Base-by-base conservation (phyloP, 2,888 invertebrate genomes). In the Hirtodrosophila duncani region DNA sequence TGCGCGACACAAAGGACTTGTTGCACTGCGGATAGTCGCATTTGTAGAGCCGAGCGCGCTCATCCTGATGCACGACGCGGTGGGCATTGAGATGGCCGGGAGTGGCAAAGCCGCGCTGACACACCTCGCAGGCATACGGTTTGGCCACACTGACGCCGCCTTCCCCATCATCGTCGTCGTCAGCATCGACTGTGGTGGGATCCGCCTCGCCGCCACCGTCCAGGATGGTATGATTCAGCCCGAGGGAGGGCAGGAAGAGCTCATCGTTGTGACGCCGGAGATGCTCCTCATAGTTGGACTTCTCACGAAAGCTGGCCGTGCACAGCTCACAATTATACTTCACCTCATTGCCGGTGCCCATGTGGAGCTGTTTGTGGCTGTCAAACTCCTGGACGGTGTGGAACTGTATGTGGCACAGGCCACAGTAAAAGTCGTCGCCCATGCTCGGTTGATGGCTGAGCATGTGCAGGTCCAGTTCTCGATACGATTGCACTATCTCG, bases 271-370 rank as follows among this genome's bases (percentile, higher is more conserved):
- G 83, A 3, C 83, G 69, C 5, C 83, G 77, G 66, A 84, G 67
- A 34, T 84, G 83, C 58, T 84, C 83, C 13, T 83, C 84, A 11
- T 79, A 84, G 38, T 82, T 84, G 41, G 69, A 60, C 44, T 84
- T 83, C 49, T 84, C 83, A 2, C 84, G 72, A 64, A 84, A 84
- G 42, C 83, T 84, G 14, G 84, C 84, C 11, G 84, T 81, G 49
- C 83, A 84, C 45, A 84, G 46, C 26, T 84, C 83, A 20, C 83
- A 84, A 27, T 80, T 78, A 36, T 69, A 84, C 34, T 81, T 82
- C 1, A 78, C 62, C 24, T 83, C 83, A 18, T 75, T 81, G n/a
- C 66, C 66, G 17, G 61, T 45, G 23, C 69, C 66, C 44, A 72
- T 24, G 44, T 84, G 83, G 23, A 77, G 37, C 20, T 80, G 81